Base-by-base conservation (phyloP, 2,113 vertebrate genomes). In the Limanda limanda region DNA sequence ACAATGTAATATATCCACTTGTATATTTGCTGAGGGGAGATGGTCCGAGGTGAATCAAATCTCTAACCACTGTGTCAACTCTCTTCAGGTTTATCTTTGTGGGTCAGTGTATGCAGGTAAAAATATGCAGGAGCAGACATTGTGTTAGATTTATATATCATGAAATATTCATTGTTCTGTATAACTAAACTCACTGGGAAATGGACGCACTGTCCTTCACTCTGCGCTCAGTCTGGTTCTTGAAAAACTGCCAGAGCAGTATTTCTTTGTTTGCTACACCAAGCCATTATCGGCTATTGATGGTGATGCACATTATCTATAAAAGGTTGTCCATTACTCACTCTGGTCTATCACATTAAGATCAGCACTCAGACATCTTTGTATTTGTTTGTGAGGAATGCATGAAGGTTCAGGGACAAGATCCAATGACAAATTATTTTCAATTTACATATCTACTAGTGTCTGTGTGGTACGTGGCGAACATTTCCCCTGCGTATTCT, bases 121-220 rank as follows among this genome's bases (percentile, higher is more conserved):
- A 56, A 56, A 56, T 31, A 31, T 31, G 31, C 31, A 1, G 31
- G 31, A 31, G 31, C 31, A 31, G 31, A 31, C 31, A 31, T 3
- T 12, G n/a, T 21, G 52, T 54, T n/a, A 56, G 54, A 56, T 12
- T 23, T 2, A 57, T 57, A 57, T 57, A 27, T 57, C 14, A 37
- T 15, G 27, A 2, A 57, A 69, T 66, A 67, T 74, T 51, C 58
- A n/a, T 31, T 48, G 15, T 48, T 48, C 45, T 48, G 45, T 48
- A 5, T 48, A 18, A 48, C 45, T 57, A 45, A 66, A 35, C 7
- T 57, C 57, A 61, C 23, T 2, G 59, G 20, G 52, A 72, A 72
- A 58, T 24, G 14, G 40, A 12, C 0, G 1, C 48, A 51, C 10
- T 74, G 58, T 56, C 35, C n/a, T 42, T 60, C 0, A 5, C 24